These are phyloP conservation scores for Agrilus planipennis DNA, from an alignment of 1,140 invertebrate genomes.

Conservation along the genomic window DNA sequence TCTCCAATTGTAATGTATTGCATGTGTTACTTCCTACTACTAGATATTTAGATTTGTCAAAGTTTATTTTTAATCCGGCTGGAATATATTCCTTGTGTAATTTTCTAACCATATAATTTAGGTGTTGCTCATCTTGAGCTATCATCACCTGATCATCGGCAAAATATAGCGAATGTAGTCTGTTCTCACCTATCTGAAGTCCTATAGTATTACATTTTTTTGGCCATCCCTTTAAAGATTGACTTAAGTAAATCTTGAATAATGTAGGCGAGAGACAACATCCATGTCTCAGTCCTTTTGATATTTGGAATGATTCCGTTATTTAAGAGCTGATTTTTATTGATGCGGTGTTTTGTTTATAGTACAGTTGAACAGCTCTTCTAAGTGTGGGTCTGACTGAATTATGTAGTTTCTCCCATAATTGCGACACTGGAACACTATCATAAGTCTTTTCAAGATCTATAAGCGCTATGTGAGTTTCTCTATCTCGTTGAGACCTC, in stretches of 20 bases:
- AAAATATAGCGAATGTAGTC: background rate
- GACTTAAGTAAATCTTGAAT: conserved; percentile 2
- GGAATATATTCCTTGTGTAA: background rate
- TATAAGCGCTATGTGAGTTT: too few relatives aligned
- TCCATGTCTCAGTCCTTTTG: background rate
- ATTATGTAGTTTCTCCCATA: too few relatives aligned
- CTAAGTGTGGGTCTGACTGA: too few relatives aligned
- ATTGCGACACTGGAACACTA: too few relatives aligned
- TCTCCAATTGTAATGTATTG: conserved; percentile 1
- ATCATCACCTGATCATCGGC: conserved; percentile 5
- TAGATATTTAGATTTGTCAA: conserved; percentile 2
- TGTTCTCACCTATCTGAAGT: background rate
- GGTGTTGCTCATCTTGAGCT: conserved; percentile 2
- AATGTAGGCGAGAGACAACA: conserved; percentile 1
- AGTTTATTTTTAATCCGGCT: conserved; percentile 3
- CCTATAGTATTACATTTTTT: conserved; percentile 2
- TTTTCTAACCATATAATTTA: conserved; percentile 4
- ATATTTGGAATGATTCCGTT: background rate
- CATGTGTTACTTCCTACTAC: background rate
- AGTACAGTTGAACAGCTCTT: too few relatives aligned
- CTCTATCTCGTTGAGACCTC: too few relatives aligned
- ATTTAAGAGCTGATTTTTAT: too few relatives aligned
- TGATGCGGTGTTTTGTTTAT: too few relatives aligned
- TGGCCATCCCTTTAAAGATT: conserved; percentile 1
- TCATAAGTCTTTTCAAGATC: too few relatives aligned